phyloP scores from a whole-genome alignment of 2,113 vertebrate genomes.

The Alexandromys fortis region DNA sequence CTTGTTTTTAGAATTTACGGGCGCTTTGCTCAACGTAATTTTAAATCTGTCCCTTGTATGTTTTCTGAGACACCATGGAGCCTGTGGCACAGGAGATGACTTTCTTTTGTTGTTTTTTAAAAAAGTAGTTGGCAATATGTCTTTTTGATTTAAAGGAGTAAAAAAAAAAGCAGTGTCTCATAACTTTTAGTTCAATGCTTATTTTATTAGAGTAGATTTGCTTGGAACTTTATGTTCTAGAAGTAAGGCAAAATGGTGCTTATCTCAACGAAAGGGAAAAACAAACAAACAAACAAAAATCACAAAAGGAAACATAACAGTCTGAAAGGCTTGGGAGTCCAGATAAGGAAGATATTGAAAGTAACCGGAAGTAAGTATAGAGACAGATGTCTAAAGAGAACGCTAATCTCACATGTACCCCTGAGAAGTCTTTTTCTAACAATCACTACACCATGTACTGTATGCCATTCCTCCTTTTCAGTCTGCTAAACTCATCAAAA shows the following conservation, averaged over 20 bases:
- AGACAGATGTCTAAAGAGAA: not conserved
- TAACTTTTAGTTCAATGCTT: constrained; percentile 39
- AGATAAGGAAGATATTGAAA: not conserved
- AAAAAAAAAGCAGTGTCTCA: constrained; percentile 30
- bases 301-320: not conserved
- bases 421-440: not conserved
- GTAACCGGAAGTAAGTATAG: not conserved
- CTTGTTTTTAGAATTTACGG: constrained; percentile 61
- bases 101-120: not conserved
- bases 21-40: constrained; percentile 49
- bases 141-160: constrained; percentile 66
- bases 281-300: not conserved
- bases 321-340: not conserved
- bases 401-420: not conserved
- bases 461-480: not conserved
- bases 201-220: not conserved
- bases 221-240: constrained; percentile 22
- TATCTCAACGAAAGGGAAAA: not conserved
- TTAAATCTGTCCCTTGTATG: constrained; percentile 68
- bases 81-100: constrained; percentile 39
- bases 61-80: constrained; percentile 48
- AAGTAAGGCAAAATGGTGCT: constrained; percentile 25
- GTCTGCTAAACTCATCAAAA: not conserved
- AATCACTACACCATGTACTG: not conserved
- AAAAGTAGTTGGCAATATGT: constrained; percentile 61